Evolutionary conservation across 1,140 invertebrate species (phyloP), one percentile per base, ranked within the genome.

Genomic region (Diprion similis): DNA sequence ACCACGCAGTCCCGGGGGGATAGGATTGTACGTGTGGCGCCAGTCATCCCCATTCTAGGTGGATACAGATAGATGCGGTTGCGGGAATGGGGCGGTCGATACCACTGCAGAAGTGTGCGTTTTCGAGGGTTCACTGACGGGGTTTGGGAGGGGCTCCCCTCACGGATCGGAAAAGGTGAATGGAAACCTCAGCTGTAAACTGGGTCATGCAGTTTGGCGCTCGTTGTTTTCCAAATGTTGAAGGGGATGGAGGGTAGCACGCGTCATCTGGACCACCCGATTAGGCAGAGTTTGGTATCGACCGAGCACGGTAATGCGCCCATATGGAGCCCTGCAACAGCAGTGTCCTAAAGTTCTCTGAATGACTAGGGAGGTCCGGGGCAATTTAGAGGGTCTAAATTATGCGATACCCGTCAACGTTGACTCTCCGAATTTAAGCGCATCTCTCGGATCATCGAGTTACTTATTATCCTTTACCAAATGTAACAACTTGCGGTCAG

Each of bases 181-280:
- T 78, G 79, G 73, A 76, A 79, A 47, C 73, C 71, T 73, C 69
- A 72, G 17, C 73, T 59, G 11, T 59, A 17, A 59, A 59, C 51
- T 59, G 51, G 51, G 51, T 59, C 51, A 59, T 37, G 51, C n/a
- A 59, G 51, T 59, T 59, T 59, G 51, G 7, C 8, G 51, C 51
- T 59, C 51, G 51, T 13, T 59, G 51, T 11, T 59, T 59, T 17
- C 11, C 51, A 37, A 37, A 37, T 37, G 2, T 37, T 37, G 24
- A 37, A 37, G 24, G 24, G 24, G 24, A 4, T 37, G 24, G 24
- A 37, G 24, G 24, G 24, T 37, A 37, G 24, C 24, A 37, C 24
- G 24, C 24, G 24, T 37, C 24, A 37, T 37, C 24, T 37, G 24
- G 24, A 37, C 24, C 24, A 37, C 24, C 68, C 73, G 73, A 78